Percentiles rank a stretch among this genome's conserved stretches.
phyloP scores from a whole-genome alignment of 2,797 vertebrate species.

The Harpia harpyja region DNA sequence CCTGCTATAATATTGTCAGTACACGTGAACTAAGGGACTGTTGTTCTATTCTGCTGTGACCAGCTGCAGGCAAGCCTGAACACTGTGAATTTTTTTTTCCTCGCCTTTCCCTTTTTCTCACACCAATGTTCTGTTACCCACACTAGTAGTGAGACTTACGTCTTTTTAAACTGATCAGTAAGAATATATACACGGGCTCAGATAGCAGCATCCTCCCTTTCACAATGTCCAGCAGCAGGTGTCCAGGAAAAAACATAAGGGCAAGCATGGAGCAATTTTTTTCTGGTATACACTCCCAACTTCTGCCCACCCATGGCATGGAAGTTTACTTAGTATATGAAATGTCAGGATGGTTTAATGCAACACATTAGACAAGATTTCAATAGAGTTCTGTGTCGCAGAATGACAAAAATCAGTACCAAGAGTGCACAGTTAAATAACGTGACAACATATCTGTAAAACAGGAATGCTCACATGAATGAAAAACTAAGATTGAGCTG shows the following conservation, averaged over 20 bases:
- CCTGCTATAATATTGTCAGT: neutral
- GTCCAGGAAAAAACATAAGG: neutral
- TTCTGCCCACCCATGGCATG: neutral
- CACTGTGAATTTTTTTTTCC: neutral
- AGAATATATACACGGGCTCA: neutral
- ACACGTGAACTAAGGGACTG: neutral
- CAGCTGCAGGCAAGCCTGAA: neutral
- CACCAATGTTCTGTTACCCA: neutral
- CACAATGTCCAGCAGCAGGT: neutral
- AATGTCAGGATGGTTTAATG: neutral
- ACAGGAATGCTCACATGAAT: neutral
- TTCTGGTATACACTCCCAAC: rapidly evolving
- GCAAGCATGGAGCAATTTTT: neutral
- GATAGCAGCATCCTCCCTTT: neutral
- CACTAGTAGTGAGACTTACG: rapidly evolving
- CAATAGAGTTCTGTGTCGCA: neutral
- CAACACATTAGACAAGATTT: neutral
- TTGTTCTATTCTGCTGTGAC: neutral
- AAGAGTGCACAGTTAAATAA: neutral
- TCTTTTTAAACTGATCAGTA: neutral
- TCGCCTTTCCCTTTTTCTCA: neutral
- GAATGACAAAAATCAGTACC: neutral
- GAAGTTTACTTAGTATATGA: neutral
- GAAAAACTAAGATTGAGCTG: neutral
- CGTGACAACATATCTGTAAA: neutral